phyloP scores from a whole-genome alignment of 1,140 invertebrate genomes.

The Conus betulinus region DNA sequence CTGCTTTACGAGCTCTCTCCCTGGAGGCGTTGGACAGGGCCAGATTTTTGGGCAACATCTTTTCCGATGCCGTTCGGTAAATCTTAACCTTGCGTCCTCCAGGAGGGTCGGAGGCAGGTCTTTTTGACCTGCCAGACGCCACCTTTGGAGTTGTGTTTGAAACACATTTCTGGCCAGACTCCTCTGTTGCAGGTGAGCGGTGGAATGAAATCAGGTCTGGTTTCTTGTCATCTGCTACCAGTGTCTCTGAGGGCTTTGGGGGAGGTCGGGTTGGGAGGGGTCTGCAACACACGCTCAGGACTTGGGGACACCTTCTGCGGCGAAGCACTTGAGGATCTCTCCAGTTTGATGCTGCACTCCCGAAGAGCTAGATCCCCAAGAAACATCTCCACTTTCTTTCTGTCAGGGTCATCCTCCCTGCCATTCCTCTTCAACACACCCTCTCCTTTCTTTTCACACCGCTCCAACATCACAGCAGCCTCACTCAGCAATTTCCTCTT shows the following conservation, averaged over 20 bases:
- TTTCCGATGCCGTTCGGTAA: conserved; percentile 5
- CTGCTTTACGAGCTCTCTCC: background rate
- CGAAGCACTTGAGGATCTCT: background rate
- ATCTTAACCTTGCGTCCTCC: background rate
- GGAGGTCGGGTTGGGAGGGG: background rate
- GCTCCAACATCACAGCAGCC: background rate
- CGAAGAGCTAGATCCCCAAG: background rate
- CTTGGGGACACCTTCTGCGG: background rate
- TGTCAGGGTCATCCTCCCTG: background rate
- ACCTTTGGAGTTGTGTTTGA: background rate
- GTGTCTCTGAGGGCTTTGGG: background rate
- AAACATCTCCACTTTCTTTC: background rate
- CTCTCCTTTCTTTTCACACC: background rate
- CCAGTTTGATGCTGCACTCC: conserved; percentile 14
- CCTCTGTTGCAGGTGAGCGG: background rate
- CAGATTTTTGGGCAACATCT: conserved; percentile 1
- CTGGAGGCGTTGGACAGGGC: background rate
- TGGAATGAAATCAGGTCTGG: background rate
- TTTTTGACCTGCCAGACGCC: background rate
- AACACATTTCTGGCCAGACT: background rate
- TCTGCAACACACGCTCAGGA: background rate
- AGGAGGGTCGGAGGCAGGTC: background rate
- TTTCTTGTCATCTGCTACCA: background rate
- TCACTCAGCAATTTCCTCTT: background rate
- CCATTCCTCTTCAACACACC: background rate